Evolutionary conservation across 1,140 invertebrate species (phyloP).

Genomic region (Archivesica marissinica): DNA sequence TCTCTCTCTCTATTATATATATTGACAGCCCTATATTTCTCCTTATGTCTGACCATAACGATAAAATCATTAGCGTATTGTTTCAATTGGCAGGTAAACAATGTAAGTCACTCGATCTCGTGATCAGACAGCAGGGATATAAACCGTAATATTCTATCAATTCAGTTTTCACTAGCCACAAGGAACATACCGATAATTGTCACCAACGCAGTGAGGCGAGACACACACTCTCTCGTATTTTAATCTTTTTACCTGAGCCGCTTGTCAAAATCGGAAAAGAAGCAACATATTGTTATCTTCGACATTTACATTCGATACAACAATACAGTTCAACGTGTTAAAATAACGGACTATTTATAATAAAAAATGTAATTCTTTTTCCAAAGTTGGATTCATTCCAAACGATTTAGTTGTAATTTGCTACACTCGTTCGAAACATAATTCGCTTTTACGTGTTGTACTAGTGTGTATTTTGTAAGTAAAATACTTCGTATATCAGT

Average conservation of each 20-base stretch:
- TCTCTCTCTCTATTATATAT: too few relatives aligned
- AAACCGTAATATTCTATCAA: slow-evolving; percentile 19
- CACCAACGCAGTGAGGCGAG: not conserved
- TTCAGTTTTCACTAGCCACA: not conserved
- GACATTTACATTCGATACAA: not conserved
- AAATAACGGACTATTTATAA: slow-evolving; percentile 7
- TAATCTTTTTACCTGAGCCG: slow-evolving; percentile 1
- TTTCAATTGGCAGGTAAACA: slow-evolving; percentile 5
- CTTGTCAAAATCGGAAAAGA: slow-evolving; percentile 19
- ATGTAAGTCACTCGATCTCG: not conserved
- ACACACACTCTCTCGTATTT: not conserved
- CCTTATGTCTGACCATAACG: slow-evolving; percentile 5
- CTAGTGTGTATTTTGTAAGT: too few relatives aligned
- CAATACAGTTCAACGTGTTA: slow-evolving; percentile 3
- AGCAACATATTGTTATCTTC: slow-evolving; percentile 17
- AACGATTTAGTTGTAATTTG: too few relatives aligned
- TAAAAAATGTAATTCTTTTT: too few relatives aligned
- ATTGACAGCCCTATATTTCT: too few relatives aligned
- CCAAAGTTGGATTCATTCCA: too few relatives aligned
- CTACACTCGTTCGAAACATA: too few relatives aligned
- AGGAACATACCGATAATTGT: not conserved
- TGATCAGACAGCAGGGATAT: not conserved
- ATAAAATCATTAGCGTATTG: slow-evolving; percentile 9
- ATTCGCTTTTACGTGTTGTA: too few relatives aligned
- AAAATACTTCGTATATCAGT: too few relatives aligned